These are phyloP conservation scores for Drosophila seclusa DNA, from an alignment of 2,888 invertebrate species.

Conservation along the genomic window DNA sequence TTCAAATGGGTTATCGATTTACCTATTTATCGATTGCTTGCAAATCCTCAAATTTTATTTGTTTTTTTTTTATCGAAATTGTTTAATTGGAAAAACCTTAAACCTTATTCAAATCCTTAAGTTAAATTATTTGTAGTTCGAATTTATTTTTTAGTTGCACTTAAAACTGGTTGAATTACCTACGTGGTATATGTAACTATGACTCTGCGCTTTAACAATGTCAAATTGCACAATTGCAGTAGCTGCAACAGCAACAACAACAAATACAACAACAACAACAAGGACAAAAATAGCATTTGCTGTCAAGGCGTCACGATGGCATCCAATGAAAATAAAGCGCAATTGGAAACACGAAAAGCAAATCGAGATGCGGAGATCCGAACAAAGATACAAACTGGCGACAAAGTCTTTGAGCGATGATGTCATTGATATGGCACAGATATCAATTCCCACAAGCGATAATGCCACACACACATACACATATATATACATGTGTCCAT, in stretches of 20 bases:
- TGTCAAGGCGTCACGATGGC: slow-evolving; percentile 48
- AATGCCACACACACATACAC: background rate
- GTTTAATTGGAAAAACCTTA: too few species aligned
- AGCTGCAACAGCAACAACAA: slow-evolving; percentile 22
- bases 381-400: slow-evolving; percentile 13
- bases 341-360: slow-evolving; percentile 14
- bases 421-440: slow-evolving; percentile 28
- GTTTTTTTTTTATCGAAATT: too few species aligned
- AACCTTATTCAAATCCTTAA: background rate
- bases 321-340: slow-evolving; percentile 32
- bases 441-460: slow-evolving; percentile 21
- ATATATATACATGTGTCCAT: background rate
- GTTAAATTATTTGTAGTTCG: background rate
- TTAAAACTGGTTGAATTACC: slow-evolving; percentile 4
- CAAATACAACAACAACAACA: slow-evolving; percentile 37
- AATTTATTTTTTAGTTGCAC: background rate
- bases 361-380: slow-evolving; percentile 16
- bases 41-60: too few species aligned
- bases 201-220: slow-evolving; percentile 58
- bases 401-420: slow-evolving; percentile 25
- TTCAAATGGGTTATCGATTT: background rate
- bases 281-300: slow-evolving; percentile 47
- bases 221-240: slow-evolving; percentile 60
- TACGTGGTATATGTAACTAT: slow-evolving; percentile 24
- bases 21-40: too few species aligned